Percentiles rank a stretch among this genome's conserved stretches.
Conservation (phyloP, 2,797 vertebrate species). For the Heliangelus exortis region DNA sequence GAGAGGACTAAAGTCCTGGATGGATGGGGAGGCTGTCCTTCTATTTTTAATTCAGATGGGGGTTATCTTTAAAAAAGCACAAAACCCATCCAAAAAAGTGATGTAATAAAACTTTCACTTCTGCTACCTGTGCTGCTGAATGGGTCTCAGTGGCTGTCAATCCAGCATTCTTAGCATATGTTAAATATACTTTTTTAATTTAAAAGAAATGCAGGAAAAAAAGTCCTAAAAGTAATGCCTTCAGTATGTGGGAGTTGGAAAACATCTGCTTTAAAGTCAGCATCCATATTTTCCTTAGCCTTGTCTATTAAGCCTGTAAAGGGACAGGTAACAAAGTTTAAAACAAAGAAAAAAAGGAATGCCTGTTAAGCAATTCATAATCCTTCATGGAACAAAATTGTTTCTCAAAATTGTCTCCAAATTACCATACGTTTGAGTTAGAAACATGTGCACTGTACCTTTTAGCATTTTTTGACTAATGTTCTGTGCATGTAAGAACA, state of each 20-base stretch:
- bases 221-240: not conserved
- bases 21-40: not conserved
- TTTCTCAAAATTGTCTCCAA: not conserved
- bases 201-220: not conserved
- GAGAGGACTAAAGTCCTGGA: not conserved
- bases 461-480: not conserved
- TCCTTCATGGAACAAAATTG: not conserved
- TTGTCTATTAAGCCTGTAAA: not conserved
- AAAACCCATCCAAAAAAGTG: not conserved
- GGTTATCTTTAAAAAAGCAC: not conserved
- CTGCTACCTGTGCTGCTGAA: not conserved
- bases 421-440: not conserved
- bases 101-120: not conserved
- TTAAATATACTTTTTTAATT: not conserved
- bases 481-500: not conserved
- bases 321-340: not conserved
- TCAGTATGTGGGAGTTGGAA: not conserved
- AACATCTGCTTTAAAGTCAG: not conserved
- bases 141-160: not conserved
- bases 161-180: not conserved
- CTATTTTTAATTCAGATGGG: not conserved
- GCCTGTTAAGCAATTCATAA: not conserved
- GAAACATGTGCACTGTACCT: fast-evolving
- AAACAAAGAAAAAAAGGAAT: not conserved
- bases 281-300: not conserved